Base-by-base conservation (phyloP, 2,797 vertebrate species). In the Enteromius mattozi region DNA sequence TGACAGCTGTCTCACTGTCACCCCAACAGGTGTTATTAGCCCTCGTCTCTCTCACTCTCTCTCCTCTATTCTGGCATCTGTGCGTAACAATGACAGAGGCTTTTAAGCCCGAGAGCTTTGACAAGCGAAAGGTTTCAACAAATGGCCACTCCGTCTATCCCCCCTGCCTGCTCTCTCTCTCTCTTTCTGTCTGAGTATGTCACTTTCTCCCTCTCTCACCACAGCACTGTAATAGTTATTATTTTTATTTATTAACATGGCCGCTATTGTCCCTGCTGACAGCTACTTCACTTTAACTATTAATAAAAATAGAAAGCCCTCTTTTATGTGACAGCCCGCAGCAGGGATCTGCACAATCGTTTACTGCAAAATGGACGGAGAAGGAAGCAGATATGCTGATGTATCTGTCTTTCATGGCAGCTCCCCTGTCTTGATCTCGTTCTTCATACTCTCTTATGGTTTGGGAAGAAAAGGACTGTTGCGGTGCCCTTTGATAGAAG, bases 91-190 rank as follows among this genome's bases (percentile, higher is more conserved):
- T 96, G 94, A 95, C 89, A 65, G 93, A 96, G 95, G 96, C 97
- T 97, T 97, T 97, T 97, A 96, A 97, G 95, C 94, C 95, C 94
- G 93, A 95, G 93, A 95, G 94, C 93, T 96, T 95, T 97, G 97
- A 97, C 97, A 97, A 96, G 95, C 95, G 95, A 96, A 96, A 96
- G 94, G 94, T 94, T 96, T 96, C 94, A 96, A 97, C 96, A 97
- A 96, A 97, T 96, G 96, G 96, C 95, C 93, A 83, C 86, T 87
- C 42, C 45, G 40, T 87, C 78, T 81, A 76, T 92, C 93, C 92
- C 94, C 94, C 92, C 92, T 95, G 94, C 94, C 93, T 90, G 91
- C 93, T 94, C 92, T 93, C 92, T 92, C 91, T 69, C 91, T 90
- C 90, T 83, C 88, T 91, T 89, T 93, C 92, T 90, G 90, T 74